Evolutionary conservation across 1,140 invertebrate species (phyloP).

Genomic region (Sitobion miscanthi): DNA sequence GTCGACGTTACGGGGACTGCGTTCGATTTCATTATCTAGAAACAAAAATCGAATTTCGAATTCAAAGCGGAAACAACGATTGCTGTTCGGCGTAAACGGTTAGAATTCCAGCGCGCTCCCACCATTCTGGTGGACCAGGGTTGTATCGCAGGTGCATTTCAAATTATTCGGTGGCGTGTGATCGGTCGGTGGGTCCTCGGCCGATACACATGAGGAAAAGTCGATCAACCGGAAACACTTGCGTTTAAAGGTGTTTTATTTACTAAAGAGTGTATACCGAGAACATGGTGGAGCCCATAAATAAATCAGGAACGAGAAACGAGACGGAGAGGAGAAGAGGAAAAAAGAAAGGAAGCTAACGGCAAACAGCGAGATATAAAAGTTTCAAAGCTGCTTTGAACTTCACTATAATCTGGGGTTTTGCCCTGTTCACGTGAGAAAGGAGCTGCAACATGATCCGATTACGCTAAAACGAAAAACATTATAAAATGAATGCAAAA

Average conservation of each 20-base stretch:
- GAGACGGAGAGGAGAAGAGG: neutral
- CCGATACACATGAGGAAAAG: neutral
- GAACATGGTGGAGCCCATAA: neutral
- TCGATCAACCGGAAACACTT: slow-evolving; percentile 40
- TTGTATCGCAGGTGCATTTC: neutral
- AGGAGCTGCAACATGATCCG: neutral
- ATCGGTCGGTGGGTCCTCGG: neutral
- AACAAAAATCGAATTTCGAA: neutral
- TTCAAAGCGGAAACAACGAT: neutral
- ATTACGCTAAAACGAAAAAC: slow-evolving; percentile 31
- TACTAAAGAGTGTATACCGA: neutral
- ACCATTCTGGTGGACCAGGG: neutral
- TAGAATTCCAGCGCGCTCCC: neutral
- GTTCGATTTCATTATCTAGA: neutral
- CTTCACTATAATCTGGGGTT: slow-evolving; percentile 38
- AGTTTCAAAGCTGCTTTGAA: slow-evolving; percentile 39
- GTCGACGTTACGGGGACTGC: neutral
- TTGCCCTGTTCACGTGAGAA: neutral
- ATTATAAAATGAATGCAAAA: neutral
- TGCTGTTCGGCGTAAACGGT: neutral
- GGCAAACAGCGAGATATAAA: slow-evolving; percentile 1
- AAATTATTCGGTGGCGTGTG: neutral
- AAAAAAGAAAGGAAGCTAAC: neutral
- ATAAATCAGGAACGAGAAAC: slow-evolving; percentile 26
- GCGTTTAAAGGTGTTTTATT: slow-evolving; percentile 5